Evolutionary conservation across 2,888 invertebrate species (phyloP), one percentile per base, ranked within the genome.

Genomic region (Cryptocephalus primarius): DNA sequence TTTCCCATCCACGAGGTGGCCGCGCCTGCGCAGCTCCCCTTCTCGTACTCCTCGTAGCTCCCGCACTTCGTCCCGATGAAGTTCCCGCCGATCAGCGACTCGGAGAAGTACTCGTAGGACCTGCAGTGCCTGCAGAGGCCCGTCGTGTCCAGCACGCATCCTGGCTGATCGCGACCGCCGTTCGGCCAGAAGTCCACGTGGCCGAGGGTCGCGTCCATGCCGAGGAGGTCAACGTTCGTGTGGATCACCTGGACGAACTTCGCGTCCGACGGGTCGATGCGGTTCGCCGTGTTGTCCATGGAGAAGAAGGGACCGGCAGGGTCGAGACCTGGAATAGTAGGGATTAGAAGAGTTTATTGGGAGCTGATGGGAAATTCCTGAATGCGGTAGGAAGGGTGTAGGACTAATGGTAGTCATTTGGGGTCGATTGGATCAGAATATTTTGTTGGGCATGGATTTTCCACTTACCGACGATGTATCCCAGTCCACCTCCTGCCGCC

Each of bases 71-170:
- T 8, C 4, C 50, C 42, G 11, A 44, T 4, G 36, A 57, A 57
- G 4, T 46, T 45, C 2, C 46, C 41, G 31, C 41, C 41, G 8
- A 40, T 33, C 4, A 50, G 8, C 10, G 47, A 47, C 60, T 75
- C 75, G 1, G 69, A 66, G 48, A 66, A 74, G 51, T 71, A 74
- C 33, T 56, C 14, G 40, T 68, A 68, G 1, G 75, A 61, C 36
- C 73, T 63, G 1, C 55, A 52, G 55, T 76, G 75, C 2, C 75
- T 58, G 55, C 75, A 76, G 11, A 56, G 42, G 11, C 64, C 65
- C 8, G 52, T 39, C 4, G 60, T 2, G 48, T 67, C 66, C 1
- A 60, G 4, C 9, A 60, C 61, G 50, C 69, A 69, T 38, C 68
- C 68, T n/a, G 66, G 63, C 54, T 69, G 69, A 4, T 33, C 43